Evolutionary conservation across 2,113 vertebrate species (phyloP).

Genomic region (Marcusenius ussheri): DNA sequence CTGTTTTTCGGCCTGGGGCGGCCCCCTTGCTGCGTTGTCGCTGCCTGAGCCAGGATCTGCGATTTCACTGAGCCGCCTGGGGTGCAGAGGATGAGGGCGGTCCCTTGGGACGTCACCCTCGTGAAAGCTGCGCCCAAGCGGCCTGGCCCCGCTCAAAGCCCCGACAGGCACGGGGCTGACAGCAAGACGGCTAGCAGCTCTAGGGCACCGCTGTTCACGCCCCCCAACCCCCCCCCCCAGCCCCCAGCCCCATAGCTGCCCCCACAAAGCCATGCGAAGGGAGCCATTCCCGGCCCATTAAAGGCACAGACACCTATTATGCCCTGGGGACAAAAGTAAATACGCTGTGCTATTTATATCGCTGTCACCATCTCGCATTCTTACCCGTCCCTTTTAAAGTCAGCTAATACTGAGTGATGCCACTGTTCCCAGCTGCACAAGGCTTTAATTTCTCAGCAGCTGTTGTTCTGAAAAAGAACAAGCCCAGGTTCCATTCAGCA

Average conservation of each 20-base stretch:
- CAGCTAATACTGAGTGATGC: not conserved
- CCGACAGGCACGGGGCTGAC: not conserved
- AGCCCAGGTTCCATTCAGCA: not conserved
- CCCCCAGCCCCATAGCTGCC: not conserved
- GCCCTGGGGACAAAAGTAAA: not conserved
- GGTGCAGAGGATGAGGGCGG: not conserved
- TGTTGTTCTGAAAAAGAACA: not conserved
- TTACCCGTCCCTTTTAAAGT: not conserved
- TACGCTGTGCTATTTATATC: not conserved
- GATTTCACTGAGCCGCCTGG: not conserved
- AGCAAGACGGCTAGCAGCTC: not conserved
- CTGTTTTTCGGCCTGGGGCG: not conserved
- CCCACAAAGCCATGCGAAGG: not conserved
- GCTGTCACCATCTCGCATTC: not conserved
- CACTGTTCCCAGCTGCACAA: not conserved
- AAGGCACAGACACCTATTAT: not conserved
- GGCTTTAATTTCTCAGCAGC: not conserved
- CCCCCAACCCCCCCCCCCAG: not conserved
- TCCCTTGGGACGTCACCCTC: not conserved
- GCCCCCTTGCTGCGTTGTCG: not conserved
- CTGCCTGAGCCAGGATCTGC: not conserved
- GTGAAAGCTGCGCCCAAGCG: not conserved
- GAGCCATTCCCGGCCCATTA: not conserved
- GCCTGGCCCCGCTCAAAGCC: not conserved
- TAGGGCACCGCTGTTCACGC: not conserved